Evolutionary conservation across 2,888 invertebrate species (phyloP), one percentile per base, ranked within the genome.

Genomic region (Spialia ferax): DNA sequence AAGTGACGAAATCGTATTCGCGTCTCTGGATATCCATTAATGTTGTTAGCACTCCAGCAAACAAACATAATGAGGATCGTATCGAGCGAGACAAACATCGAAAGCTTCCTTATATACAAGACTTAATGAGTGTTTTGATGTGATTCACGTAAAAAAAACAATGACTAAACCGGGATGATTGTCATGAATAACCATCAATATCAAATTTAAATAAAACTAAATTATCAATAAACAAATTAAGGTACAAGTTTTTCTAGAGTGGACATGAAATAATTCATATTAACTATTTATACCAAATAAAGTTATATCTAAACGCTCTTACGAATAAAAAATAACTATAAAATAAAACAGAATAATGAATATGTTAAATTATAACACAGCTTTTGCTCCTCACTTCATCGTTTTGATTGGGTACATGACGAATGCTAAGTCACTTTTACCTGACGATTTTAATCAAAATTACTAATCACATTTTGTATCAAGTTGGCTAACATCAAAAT

Each of bases 321-420:
- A 92, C 72, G 79, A 87, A 88, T 91, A 93, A 93, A 92, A 86
- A 90, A 91, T 91, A 91, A 89, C 90, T 93, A 93, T 86, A 87
- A 93, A 93, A 92, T 91, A 92, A 92, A 92, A 91, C 89, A 91
- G 89, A 90, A 88, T 91, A 91, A 87, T 91, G 91, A 92, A 91
- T n/a, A 89, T 89, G 91, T 92, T 90, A 92, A 89, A 89, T 91
- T 89, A 91, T 93, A 93, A 91, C 91, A 93, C 93, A 93, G 92
- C 89, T 91, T 88, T 89, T 83, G 84, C 85, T 84, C 86, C 88
- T 86, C 87, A 84, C 88, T 85, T 82, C 82, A 80, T 83, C 83
- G 81, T 85, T 86, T 83, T 81, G 79, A 82, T 83, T 80, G 81
- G 79, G 84, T 84, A 86, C 85, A 74, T 76, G 88, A 90, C 87